Conservation (phyloP, 2,888 invertebrate species). For the Acrobasis consociella region DNA sequence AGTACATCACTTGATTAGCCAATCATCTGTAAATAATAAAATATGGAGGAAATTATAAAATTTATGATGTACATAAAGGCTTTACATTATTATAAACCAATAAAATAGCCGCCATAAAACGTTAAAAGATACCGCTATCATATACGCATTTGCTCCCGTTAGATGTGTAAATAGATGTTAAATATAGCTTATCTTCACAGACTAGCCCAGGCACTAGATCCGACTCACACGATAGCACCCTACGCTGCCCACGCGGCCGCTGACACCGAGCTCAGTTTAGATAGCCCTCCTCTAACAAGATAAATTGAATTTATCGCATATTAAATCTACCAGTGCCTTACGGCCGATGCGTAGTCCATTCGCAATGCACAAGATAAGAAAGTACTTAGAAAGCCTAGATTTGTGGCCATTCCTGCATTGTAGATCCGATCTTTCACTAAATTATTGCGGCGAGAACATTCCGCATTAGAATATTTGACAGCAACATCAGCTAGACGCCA, state of each 20-base stretch:
- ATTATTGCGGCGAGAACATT: conserved; percentile 10
- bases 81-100: not conserved
- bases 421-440: conserved; percentile 8
- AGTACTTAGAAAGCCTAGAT: conserved; percentile 19
- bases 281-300: conserved; percentile 58
- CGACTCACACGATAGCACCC: conserved; percentile 32
- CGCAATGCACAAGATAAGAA: conserved; percentile 41
- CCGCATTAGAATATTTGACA: conserved; percentile 13
- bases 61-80: not conserved
- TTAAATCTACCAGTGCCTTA: conserved; percentile 55
- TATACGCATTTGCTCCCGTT: conserved; percentile 13
- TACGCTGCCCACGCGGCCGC: conserved; percentile 49
- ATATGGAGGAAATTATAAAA: not conserved
- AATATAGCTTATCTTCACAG: conserved; percentile 10
- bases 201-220: conserved; percentile 27
- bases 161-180: conserved; percentile 11
- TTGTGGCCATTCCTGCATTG: conserved; percentile 6
- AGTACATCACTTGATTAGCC: too few relatives aligned
- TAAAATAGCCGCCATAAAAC: not conserved
- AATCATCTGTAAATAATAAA: too few relatives aligned
- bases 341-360: conserved; percentile 51
- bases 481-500: not conserved
- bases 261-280: conserved; percentile 41
- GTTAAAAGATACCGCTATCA: conserved; percentile 14
- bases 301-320: conserved; percentile 65